Evolutionary conservation across 2,797 vertebrate species (phyloP), one percentile per base, ranked within the genome.

Genomic region (Acropternis orthonyx): DNA sequence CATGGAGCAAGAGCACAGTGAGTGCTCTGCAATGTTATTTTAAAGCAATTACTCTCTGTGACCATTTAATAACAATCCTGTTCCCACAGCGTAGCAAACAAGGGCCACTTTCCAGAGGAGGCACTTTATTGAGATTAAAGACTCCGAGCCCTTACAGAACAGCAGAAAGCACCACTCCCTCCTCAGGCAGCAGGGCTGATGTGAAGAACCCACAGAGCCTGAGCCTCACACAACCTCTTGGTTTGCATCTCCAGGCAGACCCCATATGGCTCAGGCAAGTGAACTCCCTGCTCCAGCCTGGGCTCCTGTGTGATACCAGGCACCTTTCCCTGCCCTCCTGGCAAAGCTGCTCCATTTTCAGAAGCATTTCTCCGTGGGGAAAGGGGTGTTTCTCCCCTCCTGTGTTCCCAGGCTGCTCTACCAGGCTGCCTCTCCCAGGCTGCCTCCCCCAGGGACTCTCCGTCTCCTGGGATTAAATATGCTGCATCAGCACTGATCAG

Each of bases 121-220:
- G n/a, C 46, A 39, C 37, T 91, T 46, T 30, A 52, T 0, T n/a
- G 39, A 73, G 36, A 52, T 41, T 15, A 37, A 79, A 79, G 81
- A 66, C 34, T 48, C 36, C 7, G 67, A 89, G 52, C 48, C 55
- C 12, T 74, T 63, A 37, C 21, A 16, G 26, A 69, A 34, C 43
- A 17, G 73, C 56, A 90, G 69, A 36, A 69, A 74, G 72, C 48
- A 20, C 10, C 43, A 1, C 22, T 65, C 24, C 0, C 32, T 61
- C 4, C 59, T 36, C 26, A 3, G 0, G 59, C 78, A 76, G 72
- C 28, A 8, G 39, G 36, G 46, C 16, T 27, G 67, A 14, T 30
- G 55, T 82, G 67, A 37, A 27, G 51, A 9, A 17, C 39, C 2
- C 1, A 2, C 0, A 1, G 18, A 69, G 20, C 46, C 72, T 0